phyloP scores from a whole-genome alignment of 2,888 invertebrate species.

The Netelia virgata region DNA sequence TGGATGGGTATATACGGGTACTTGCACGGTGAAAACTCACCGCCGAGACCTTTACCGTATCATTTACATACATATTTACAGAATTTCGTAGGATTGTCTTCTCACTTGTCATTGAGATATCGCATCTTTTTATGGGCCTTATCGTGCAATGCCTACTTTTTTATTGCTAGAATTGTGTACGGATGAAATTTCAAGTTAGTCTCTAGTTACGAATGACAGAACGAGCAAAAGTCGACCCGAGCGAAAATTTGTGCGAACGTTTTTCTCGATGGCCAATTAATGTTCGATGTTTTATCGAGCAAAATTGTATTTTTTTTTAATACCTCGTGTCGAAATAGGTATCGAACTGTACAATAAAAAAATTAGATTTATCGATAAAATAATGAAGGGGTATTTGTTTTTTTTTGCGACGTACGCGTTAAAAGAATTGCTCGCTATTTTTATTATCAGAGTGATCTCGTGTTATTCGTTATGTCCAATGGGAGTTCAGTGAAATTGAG shows the following conservation, averaged over 20 bases:
- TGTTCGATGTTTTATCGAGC: too few relatives aligned
- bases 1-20: neutral
- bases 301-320: neutral
- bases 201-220: too few relatives aligned
- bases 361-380: too few relatives aligned
- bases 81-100: conserved; percentile 7
- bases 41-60: neutral
- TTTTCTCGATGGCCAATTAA: too few relatives aligned
- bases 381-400: neutral
- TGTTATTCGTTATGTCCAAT: conserved; percentile 1
- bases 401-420: neutral
- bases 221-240: too few relatives aligned
- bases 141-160: neutral
- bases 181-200: too few relatives aligned
- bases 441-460: neutral
- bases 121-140: conserved; percentile 1
- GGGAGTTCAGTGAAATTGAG: conserved; percentile 14
- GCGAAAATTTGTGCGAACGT: too few relatives aligned
- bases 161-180: neutral
- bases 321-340: neutral
- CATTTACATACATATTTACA: conserved; percentile 1
- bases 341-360: neutral
- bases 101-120: conserved; percentile 15
- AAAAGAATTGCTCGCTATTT: neutral
- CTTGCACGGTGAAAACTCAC: neutral